Evolutionary conservation across 2,888 invertebrate species (phyloP).

Genomic region (Lissocephala sabroskyi): DNA sequence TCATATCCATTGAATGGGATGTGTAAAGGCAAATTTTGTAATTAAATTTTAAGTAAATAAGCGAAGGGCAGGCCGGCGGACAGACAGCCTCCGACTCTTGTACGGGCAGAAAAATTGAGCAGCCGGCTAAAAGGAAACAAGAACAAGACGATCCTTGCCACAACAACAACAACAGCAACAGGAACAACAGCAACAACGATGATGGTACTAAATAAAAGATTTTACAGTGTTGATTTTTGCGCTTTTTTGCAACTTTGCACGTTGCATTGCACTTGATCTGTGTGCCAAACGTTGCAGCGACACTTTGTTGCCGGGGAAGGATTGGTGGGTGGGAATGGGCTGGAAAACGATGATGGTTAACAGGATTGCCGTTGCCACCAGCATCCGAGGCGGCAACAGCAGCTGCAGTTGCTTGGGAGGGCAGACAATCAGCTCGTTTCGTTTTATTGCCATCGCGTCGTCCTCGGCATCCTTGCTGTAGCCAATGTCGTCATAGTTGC

Average conservation of each 20-base stretch:
- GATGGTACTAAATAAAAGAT: conserved; percentile 65
- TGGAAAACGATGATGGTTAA: conserved; percentile 3
- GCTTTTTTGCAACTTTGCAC: conserved; percentile 62
- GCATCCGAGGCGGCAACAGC: conserved; percentile 20
- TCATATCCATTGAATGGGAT: neutral
- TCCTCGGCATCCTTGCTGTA: neutral
- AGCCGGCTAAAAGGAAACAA: conserved; percentile 7
- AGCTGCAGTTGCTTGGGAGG: conserved; percentile 28
- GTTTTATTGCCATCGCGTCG: conserved; percentile 55
- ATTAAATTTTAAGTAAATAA: conserved; percentile 53
- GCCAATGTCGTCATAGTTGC: conserved; percentile 7
- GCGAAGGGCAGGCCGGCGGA: conserved; percentile 21
- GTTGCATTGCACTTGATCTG: conserved; percentile 65
- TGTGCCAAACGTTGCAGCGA: conserved; percentile 64
- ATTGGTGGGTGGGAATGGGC: no score
- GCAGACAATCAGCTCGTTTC: conserved; percentile 61
- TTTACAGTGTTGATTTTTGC: conserved; percentile 64
- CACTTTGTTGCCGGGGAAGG: conserved; percentile 48
- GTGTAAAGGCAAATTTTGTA: conserved; percentile 39
- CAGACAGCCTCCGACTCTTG: conserved; percentile 11
- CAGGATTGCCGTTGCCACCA: neutral
- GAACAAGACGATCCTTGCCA: conserved; percentile 1
- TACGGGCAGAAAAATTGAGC: conserved; percentile 47
- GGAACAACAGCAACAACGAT: conserved; percentile 28
- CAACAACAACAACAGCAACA: conserved; percentile 9